A percentile compares a stretch with the other conserved stretches of the same genome.
These are phyloP conservation scores for Eupithecia centaureata DNA, from an alignment of 2,888 invertebrate genomes.

Conservation along the genomic window DNA sequence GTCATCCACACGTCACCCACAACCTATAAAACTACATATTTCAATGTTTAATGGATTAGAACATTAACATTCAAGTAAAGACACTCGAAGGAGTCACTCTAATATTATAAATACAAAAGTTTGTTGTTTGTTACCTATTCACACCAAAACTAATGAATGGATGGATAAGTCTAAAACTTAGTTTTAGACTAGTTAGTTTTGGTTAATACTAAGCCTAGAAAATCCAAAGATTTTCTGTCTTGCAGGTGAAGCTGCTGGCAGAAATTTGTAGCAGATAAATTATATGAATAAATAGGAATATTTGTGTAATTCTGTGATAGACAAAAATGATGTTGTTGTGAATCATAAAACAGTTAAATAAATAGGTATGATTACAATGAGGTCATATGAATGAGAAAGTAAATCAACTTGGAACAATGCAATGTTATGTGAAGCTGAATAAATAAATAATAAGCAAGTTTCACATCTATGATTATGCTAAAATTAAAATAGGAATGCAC, in stretches of 20 bases:
- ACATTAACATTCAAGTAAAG: neutral
- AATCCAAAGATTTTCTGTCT: no score
- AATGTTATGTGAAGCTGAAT: constrained; percentile 1
- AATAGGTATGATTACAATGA: neutral
- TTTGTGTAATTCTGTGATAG: neutral
- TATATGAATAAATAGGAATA: no score
- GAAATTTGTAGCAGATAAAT: neutral
- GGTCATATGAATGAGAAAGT: constrained; percentile 1
- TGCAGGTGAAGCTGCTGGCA: no score
- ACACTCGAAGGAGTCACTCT: no score
- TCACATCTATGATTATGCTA: neutral
- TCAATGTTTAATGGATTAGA: neutral
- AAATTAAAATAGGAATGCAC: no score
- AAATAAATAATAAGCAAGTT: neutral
- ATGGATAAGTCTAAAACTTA: no score
- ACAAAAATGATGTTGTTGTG: neutral
- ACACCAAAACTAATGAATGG: no score
- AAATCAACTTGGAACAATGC: constrained; percentile 1
- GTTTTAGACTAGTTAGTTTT: no score
- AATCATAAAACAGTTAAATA: neutral
- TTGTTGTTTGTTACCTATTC: no score
- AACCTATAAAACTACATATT: neutral
- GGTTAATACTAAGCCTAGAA: no score
- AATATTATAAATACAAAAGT: no score
- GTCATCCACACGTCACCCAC: no score